Percentiles rank a stretch among this genome's conserved stretches.
phyloP scores from a whole-genome alignment of 1,140 invertebrate genomes.

The Nebria ingens region DNA sequence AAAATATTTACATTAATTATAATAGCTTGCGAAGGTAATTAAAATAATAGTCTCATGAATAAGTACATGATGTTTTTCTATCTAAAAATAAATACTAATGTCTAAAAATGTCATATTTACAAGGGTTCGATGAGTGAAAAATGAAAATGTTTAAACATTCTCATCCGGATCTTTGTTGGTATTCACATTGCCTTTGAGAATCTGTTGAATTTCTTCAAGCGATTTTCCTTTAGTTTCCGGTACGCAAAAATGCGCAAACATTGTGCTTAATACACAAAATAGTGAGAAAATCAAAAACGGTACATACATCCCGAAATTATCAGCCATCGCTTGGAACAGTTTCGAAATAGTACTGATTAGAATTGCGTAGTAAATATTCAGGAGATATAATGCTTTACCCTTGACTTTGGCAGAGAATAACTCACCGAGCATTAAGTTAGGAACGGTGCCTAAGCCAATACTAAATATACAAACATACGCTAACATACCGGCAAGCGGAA shows the following conservation, averaged over 20 bases:
- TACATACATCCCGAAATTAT: slow-evolving; percentile 33
- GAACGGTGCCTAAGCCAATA: slow-evolving; percentile 20
- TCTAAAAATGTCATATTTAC: too few species aligned
- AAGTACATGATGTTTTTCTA: too few species aligned
- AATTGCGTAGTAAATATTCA: slow-evolving; percentile 21
- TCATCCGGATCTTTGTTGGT: slow-evolving; percentile 10
- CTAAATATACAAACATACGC: slow-evolving; percentile 20
- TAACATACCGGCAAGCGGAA: slow-evolving; percentile 23
- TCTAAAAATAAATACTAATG: too few species aligned
- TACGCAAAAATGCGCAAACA: slow-evolving; percentile 42
- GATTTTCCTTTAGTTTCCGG: slow-evolving; percentile 56
- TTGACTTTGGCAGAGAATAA: slow-evolving; percentile 27
- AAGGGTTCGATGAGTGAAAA: too few species aligned
- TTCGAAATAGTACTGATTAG: slow-evolving; percentile 35
- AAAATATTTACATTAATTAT: too few species aligned
- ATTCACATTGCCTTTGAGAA: slow-evolving; percentile 27
- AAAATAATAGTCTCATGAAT: too few species aligned
- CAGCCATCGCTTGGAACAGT: slow-evolving; percentile 37
- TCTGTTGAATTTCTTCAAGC: slow-evolving; percentile 47
- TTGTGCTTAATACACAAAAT: slow-evolving; percentile 32
- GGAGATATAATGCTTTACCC: slow-evolving; percentile 22
- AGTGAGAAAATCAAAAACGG: slow-evolving; percentile 36
- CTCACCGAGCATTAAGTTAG: slow-evolving; percentile 23
- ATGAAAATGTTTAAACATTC: too few species aligned
- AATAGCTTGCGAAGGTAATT: too few species aligned